Percentiles rank a stretch among this genome's conserved stretches.
Evolutionary conservation across 2,797 vertebrate genomes (phyloP).

Genomic region (Lagodon rhomboides): DNA sequence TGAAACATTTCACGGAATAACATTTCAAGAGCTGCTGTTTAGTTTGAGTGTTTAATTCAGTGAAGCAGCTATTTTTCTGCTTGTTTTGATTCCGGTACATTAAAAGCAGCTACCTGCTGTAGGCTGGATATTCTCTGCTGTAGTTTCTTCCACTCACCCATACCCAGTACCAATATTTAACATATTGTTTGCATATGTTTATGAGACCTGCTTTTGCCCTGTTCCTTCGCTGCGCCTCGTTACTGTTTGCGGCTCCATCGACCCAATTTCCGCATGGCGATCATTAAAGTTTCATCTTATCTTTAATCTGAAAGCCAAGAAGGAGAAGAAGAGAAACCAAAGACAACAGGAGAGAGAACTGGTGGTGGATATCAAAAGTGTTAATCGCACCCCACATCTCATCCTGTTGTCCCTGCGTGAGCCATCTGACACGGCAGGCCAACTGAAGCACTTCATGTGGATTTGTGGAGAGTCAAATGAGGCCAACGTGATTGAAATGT

Average conservation of each 20-base stretch:
- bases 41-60: background rate
- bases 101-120: too few relatives aligned
- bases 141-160: background rate
- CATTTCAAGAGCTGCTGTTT: background rate
- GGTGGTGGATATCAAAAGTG: conserved; percentile 44
- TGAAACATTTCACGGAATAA: background rate
- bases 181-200: conserved; percentile 22
- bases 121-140: background rate
- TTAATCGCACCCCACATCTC: conserved; percentile 48
- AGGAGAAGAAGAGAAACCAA: conserved; percentile 19
- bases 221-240: background rate
- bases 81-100: background rate
- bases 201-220: background rate
- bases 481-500: background rate
- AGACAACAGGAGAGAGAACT: conserved; percentile 20
- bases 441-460: conserved; percentile 8
- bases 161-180: background rate
- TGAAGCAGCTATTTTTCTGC: background rate
- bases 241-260: conserved; percentile 24
- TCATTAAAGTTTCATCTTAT: conserved; percentile 72
- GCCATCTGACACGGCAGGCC: conserved; percentile 29
- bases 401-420: conserved; percentile 31
- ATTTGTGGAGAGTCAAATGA: conserved; percentile 8
- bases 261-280: conserved; percentile 46
- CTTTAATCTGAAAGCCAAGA: conserved; percentile 56